These are phyloP conservation scores for Rhinogobius similis DNA, from an alignment of 2,113 vertebrate species.

Conservation along the genomic window DNA sequence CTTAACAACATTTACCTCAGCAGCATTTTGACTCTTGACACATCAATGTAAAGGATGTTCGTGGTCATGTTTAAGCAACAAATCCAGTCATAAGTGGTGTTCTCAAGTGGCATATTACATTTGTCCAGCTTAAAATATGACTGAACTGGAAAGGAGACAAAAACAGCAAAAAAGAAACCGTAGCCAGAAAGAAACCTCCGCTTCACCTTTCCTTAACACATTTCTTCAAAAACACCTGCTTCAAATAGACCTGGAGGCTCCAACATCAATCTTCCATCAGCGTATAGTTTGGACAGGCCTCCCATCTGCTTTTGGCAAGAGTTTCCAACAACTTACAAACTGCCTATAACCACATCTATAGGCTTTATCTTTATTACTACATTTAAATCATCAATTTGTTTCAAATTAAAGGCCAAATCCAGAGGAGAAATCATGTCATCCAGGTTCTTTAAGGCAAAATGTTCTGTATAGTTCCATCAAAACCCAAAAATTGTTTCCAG, in stretches of 20 bases:
- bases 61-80: too few relatives aligned
- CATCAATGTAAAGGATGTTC: too few relatives aligned
- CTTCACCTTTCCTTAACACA: background rate
- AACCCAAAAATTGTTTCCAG: conserved; percentile 20
- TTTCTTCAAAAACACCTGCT: background rate
- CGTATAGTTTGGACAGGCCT: background rate
- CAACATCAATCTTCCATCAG: background rate
- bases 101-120: too few relatives aligned
- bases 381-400: too few relatives aligned
- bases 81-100: too few relatives aligned
- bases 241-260: background rate
- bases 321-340: background rate
- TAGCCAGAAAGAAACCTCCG: background rate
- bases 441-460: background rate
- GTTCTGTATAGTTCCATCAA: background rate
- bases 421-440: too few relatives aligned
- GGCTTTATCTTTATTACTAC: too few relatives aligned
- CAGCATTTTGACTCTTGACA: too few relatives aligned
- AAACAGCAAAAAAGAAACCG: background rate
- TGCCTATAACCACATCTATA: too few relatives aligned
- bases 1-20: too few relatives aligned
- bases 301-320: background rate
- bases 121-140: too few relatives aligned
- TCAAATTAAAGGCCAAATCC: too few relatives aligned
- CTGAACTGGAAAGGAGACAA: background rate